Evolutionary conservation across 2,888 invertebrate genomes (phyloP).

Genomic region (Ormyrus pomaceus): DNA sequence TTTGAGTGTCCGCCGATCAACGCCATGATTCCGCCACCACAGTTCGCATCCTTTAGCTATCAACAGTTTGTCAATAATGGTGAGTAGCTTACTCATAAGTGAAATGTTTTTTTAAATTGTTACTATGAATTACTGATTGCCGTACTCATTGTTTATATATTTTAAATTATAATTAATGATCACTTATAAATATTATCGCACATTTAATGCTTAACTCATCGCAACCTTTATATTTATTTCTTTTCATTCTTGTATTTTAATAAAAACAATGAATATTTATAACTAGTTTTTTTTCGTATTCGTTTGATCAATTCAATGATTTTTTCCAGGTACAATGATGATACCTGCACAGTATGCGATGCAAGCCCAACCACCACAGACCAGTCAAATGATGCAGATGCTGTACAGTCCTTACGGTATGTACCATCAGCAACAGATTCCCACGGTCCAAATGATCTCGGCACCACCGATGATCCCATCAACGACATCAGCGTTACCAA

Average conservation of each 20-base stretch:
- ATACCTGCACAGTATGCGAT: conserved; percentile 77
- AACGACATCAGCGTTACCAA: conserved; percentile 68
- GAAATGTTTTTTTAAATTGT: no score
- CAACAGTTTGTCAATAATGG: conserved; percentile 79
- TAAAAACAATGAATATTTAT: no score
- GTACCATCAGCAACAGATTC: conserved; percentile 78
- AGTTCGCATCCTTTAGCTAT: conserved; percentile 77
- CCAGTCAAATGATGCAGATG: conserved; percentile 78
- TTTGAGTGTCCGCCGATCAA: conserved; percentile 73
- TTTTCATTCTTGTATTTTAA: no score
- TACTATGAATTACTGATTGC: no score
- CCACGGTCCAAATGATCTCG: conserved; percentile 77
- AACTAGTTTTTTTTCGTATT: no score
- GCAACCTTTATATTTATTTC: no score
- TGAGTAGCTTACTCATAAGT: conserved; percentile 2
- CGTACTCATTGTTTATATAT: no score
- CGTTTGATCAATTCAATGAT: neutral
- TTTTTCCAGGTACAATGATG: conserved; percentile 72
- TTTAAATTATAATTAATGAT: no score
- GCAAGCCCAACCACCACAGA: conserved; percentile 73
- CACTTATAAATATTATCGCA: no score
- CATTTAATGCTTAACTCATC: no score
- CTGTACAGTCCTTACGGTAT: conserved; percentile 76
- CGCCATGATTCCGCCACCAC: conserved; percentile 73
- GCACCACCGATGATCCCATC: conserved; percentile 69